Base-by-base conservation (phyloP, 2,888 invertebrate genomes). In the Penaeus monodon region DNA sequence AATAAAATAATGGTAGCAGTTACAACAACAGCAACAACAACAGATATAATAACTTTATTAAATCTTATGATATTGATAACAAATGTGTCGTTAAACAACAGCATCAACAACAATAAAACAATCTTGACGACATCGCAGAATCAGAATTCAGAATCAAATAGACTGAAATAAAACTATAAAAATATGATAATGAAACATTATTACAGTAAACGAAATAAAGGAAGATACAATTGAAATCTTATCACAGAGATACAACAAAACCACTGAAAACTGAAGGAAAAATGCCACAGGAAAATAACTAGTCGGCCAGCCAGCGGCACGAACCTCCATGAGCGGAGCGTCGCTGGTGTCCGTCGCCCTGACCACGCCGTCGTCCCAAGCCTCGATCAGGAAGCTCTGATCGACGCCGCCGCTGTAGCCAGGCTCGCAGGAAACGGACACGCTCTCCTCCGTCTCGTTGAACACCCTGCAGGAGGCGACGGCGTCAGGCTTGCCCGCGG, bases 361-460 rank as follows among this genome's bases (percentile, higher is more conserved):
- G 22, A 90, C 73, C 1, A 86, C 82, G 0, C 89, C 89, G 29
- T 90, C 89, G 63, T 90, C 89, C 89, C 89, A 90, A 0, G 89
- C 89, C 77, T 90, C 88, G 33, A 90, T 24, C 38, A 86, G 80
- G 81, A 90, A 90, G 63, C 85, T 88, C 83, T 90, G 89, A 74
- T 90, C 88, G 49, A 90, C 88, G 49, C 89, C 89, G 7, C 89
- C 89, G 33, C 88, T 85, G 87, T 90, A 90, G 24, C 89, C 89
- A 2, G 88, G 87, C 77, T 88, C 89, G 66, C 89, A 90, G 22
- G 88, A 84, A 38, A 90, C 88, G 22, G 78, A 63, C 68, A 90
- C 87, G 81, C 85, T 87, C 81, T 88, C 85, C 83, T 90, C 89
- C 10, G 89, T 90, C 80, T 90, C 88, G 70, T 90, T 90, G 78